phyloP scores from a whole-genome alignment of 2,113 vertebrate genomes.

The Pelmatolapia mariae region DNA sequence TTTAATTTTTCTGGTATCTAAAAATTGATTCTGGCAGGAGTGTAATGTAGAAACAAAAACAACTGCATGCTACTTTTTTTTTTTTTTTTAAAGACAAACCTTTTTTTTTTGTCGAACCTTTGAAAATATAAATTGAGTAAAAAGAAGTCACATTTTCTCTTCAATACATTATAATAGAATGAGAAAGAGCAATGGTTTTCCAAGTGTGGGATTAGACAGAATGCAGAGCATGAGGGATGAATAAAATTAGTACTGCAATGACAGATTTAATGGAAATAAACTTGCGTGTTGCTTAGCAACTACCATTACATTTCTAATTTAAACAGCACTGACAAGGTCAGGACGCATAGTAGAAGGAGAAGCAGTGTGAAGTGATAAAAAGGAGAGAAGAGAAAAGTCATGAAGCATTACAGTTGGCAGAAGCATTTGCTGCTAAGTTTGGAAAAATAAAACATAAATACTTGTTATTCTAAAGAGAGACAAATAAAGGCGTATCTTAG shows the following conservation, averaged over 20 bases:
- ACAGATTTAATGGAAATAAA: conserved; percentile 47
- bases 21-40: neutral
- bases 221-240: conserved; percentile 20
- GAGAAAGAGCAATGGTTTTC: neutral
- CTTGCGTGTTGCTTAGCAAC: conserved; percentile 48
- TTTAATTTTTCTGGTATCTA: neutral
- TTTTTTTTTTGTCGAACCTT: neutral
- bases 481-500: neutral
- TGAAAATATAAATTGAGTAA: neutral
- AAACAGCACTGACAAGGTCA: conserved; percentile 6
- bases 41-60: neutral
- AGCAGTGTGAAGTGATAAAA: neutral
- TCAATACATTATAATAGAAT: neutral
- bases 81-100: neutral
- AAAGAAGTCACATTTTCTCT: neutral
- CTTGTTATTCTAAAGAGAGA: neutral
- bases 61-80: neutral
- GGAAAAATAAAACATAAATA: neutral
- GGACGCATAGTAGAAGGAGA: neutral
- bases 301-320: neutral
- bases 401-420: neutral
- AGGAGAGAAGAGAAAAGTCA: neutral
- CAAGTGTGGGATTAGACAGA: neutral
- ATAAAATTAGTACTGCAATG: conserved; percentile 28
- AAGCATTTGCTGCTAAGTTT: neutral